A percentile compares a stretch with the other conserved stretches of the same genome.
Evolutionary conservation across 2,797 vertebrate genomes (phyloP).

Genomic region (Catamblyrhynchus diadema): DNA sequence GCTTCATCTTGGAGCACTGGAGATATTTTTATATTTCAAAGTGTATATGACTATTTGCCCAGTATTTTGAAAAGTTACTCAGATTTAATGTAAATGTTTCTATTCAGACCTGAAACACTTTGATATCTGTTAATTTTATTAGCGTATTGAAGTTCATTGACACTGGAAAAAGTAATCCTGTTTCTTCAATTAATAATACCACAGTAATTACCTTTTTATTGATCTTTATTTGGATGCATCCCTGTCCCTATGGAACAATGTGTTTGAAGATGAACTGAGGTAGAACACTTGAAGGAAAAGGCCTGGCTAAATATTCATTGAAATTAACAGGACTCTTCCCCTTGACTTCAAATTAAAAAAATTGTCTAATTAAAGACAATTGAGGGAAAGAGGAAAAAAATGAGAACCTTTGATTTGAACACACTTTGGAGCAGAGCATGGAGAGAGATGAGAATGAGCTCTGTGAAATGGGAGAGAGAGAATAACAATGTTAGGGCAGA

Average conservation of each 20-base stretch:
- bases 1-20: not conserved
- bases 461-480: not conserved
- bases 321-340: not conserved
- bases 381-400: not conserved
- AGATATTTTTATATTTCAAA: not conserved
- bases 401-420: not conserved
- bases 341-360: not conserved
- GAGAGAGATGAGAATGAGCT: not conserved
- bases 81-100: not conserved
- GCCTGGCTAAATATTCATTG: not conserved
- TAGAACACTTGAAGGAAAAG: not conserved
- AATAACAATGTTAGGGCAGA: not conserved
- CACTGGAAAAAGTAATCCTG: not conserved
- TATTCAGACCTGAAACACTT: not conserved
- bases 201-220: not conserved
- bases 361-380: not conserved
- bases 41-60: not conserved
- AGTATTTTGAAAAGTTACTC: not conserved
- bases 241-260: not conserved
- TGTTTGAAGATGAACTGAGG: not conserved
- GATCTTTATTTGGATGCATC: not conserved
- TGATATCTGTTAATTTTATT: not conserved
- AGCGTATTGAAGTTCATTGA: not conserved
- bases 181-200: not conserved
- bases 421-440: rapidly evolving